These are phyloP conservation scores for Chrysocyon brachyurus DNA, from an alignment of 2,797 vertebrate genomes.

Conservation along the genomic window DNA sequence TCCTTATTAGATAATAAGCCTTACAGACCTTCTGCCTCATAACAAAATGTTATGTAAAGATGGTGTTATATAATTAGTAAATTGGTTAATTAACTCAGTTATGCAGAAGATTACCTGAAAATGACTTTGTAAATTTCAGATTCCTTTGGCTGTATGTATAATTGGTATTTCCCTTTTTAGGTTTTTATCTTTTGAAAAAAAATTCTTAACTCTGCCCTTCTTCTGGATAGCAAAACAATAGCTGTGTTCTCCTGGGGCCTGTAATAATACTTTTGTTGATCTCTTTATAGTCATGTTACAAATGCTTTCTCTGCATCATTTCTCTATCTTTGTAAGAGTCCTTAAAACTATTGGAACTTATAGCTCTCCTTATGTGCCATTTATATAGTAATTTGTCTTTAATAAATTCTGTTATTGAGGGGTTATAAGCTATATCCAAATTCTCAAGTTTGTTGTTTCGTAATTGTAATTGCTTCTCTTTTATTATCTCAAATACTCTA, in stretches of 20 bases:
- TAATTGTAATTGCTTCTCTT: neutral
- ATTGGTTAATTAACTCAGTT: neutral
- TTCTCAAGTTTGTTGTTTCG: neutral
- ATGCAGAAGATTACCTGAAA: constrained; percentile 9
- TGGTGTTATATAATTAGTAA: constrained; percentile 46
- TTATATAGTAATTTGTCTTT: constrained; percentile 44
- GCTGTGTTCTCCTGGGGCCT: neutral
- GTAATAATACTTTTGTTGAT: constrained; percentile 21
- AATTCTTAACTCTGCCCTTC: neutral
- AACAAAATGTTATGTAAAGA: constrained; percentile 50
- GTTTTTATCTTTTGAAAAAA: neutral
- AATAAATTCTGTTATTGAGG: constrained; percentile 47
- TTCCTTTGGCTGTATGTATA: constrained; percentile 25
- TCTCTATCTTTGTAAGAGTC: neutral
- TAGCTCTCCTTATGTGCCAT: neutral
- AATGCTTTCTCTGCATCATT: constrained; percentile 35
- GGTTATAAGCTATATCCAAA: neutral
- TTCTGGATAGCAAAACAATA: constrained; percentile 41
- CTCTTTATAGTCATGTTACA: neutral
- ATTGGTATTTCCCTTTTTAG: constrained; percentile 11
- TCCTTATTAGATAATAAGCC: constrained; percentile 19
- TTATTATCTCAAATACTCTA: constrained; percentile 20
- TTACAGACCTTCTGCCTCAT: constrained; percentile 36
- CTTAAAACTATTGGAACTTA: neutral
- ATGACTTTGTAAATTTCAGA: constrained; percentile 40